These are phyloP conservation scores for Alethe castanea DNA, from an alignment of 2,113 vertebrate species.

Conservation along the genomic window DNA sequence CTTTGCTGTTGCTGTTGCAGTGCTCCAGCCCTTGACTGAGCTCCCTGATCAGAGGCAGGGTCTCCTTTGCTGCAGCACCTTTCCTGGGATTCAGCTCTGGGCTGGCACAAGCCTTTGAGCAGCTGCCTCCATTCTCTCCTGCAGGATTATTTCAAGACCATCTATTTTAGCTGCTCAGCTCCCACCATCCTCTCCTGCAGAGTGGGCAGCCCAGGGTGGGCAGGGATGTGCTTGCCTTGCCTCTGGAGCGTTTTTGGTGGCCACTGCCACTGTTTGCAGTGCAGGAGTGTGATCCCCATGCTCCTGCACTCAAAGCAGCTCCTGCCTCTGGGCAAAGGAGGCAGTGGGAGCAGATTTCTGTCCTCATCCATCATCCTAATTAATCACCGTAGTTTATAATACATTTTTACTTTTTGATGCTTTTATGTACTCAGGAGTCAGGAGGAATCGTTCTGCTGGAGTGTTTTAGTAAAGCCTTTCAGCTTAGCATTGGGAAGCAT, in stretches of 20 bases:
- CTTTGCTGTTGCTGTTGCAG: neutral
- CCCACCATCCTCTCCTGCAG: neutral
- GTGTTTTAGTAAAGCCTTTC: constrained; percentile 3
- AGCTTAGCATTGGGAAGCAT: neutral
- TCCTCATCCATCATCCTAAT: constrained; percentile 6
- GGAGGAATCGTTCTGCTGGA: neutral
- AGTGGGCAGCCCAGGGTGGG: neutral
- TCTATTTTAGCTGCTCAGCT: neutral
- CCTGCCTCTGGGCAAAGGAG: neutral
- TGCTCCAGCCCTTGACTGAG: constrained; percentile 19
- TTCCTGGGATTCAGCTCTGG: constrained; percentile 1
- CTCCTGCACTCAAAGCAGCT: neutral
- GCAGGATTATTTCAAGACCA: neutral
- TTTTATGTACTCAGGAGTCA: constrained; percentile 22
- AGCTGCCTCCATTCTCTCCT: constrained; percentile 16
- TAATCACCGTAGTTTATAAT: neutral
- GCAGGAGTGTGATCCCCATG: neutral
- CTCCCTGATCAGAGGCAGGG: constrained; percentile 36
- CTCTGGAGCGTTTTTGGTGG: neutral
- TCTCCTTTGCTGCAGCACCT: constrained; percentile 38
- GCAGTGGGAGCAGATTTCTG: neutral
- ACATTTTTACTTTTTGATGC: neutral
- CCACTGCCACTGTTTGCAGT: too few relatives aligned
- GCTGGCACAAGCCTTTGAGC: constrained; percentile 40
- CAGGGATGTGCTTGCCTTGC: fast-evolving